These are phyloP conservation scores for Phainopepla nitens DNA, from an alignment of 2,113 vertebrate species.

Conservation along the genomic window DNA sequence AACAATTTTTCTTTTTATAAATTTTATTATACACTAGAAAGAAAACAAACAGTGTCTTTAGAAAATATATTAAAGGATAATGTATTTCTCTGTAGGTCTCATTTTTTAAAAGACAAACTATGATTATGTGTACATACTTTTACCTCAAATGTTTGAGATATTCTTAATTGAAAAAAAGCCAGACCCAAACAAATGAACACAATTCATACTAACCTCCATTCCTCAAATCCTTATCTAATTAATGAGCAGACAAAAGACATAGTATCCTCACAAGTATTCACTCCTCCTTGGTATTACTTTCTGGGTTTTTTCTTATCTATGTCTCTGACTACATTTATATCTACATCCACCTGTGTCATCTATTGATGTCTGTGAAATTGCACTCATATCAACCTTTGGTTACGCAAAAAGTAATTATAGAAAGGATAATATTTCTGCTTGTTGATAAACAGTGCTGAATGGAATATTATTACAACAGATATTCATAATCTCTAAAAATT, in stretches of 20 bases:
- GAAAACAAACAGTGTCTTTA: accelerated
- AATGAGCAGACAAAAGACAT: not conserved
- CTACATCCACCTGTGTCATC: not conserved
- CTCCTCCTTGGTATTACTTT: not conserved
- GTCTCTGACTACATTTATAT: not conserved
- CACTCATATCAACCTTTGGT: not conserved
- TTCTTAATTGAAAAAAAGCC: not conserved
- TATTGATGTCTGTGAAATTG: not conserved
- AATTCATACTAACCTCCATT: not conserved
- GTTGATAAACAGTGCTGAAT: not conserved
- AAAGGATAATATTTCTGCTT: not conserved
- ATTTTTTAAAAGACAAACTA: not conserved
- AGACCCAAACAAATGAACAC: not conserved
- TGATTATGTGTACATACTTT: not conserved
- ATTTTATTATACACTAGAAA: not conserved
- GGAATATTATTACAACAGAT: not conserved
- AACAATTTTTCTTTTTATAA: not conserved
- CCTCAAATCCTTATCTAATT: not conserved
- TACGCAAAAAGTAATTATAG: not conserved
- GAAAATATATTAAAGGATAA: not conserved
- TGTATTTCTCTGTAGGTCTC: not conserved
- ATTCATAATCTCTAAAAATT: not conserved
- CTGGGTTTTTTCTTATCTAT: not conserved
- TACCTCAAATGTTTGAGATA: not conserved
- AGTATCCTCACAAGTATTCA: not conserved